Conservation (phyloP, 2,888 invertebrate species). For the Odontomyia ornata region DNA sequence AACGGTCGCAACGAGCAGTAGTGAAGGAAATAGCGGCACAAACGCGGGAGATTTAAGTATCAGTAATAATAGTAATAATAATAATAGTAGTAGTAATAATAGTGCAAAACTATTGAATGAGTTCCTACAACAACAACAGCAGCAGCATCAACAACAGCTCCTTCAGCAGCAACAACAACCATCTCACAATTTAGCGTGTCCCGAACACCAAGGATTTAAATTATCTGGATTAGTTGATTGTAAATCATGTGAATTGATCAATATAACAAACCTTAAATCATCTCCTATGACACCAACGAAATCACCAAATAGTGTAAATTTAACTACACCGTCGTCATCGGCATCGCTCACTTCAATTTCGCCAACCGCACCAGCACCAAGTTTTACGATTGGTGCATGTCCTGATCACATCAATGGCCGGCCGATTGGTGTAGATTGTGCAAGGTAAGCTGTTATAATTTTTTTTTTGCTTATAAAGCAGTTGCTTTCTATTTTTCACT, state of each 20-base stretch:
- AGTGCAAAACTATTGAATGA: slow-evolving; percentile 61
- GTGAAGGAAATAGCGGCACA: slow-evolving; percentile 47
- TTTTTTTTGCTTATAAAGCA: background rate
- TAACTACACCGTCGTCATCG: slow-evolving; percentile 55
- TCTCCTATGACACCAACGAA: slow-evolving; percentile 55
- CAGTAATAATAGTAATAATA: slow-evolving; percentile 48
- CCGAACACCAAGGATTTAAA: slow-evolving; percentile 60
- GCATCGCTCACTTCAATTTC: slow-evolving; percentile 52
- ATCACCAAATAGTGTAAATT: slow-evolving; percentile 54
- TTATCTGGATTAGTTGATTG: slow-evolving; percentile 56
- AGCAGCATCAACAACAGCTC: slow-evolving; percentile 56
- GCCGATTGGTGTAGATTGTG: slow-evolving; percentile 92
- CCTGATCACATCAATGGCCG: slow-evolving; percentile 94
- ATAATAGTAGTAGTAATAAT: slow-evolving; percentile 52
- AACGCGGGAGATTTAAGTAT: slow-evolving; percentile 16
- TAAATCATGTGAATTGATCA: slow-evolving; percentile 62
- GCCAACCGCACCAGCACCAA: slow-evolving; percentile 53
- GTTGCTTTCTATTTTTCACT: background rate
- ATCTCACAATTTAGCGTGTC: slow-evolving; percentile 53
- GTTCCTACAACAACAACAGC: slow-evolving; percentile 61
- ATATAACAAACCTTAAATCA: slow-evolving; percentile 57
- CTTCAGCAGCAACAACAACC: slow-evolving; percentile 55
- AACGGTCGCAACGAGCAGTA: slow-evolving; percentile 48
- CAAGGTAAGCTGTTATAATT: slow-evolving; percentile 62
- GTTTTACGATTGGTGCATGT: slow-evolving; percentile 88